Evolutionary conservation across 2,797 vertebrate genomes (phyloP).

Genomic region (Onychomys torridus): DNA sequence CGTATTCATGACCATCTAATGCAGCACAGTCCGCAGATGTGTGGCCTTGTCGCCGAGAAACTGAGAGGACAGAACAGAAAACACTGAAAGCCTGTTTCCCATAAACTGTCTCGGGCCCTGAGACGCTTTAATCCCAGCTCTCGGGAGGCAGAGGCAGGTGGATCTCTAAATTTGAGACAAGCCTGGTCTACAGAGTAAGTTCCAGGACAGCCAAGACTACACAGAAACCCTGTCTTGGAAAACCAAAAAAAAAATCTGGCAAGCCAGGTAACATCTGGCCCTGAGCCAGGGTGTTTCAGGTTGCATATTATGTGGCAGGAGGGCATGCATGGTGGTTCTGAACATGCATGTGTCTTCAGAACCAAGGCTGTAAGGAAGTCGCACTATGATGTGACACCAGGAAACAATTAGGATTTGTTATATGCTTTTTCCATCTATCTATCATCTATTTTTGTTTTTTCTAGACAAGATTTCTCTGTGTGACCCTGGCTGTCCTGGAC

Average conservation of each 20-base stretch:
- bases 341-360: neutral
- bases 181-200: neutral
- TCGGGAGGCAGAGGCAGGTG: neutral
- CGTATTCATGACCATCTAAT: neutral
- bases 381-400: neutral
- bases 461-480: neutral
- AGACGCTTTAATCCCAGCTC: neutral
- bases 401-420: neutral
- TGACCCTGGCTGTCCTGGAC: neutral
- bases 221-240: neutral
- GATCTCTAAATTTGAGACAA: neutral
- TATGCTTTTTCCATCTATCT: neutral
- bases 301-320: neutral
- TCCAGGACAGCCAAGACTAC: neutral
- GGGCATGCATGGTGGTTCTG: neutral
- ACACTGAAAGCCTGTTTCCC: neutral
- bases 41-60: neutral
- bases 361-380: neutral
- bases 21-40: neutral
- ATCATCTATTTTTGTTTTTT: neutral
- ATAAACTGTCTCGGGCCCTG: neutral
- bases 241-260: neutral
- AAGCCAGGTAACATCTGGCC: too few relatives aligned
- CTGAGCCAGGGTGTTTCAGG: neutral
- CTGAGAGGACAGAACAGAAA: neutral